Conservation (phyloP, 2,113 vertebrate genomes). For the Archocentrus centrarchus region DNA sequence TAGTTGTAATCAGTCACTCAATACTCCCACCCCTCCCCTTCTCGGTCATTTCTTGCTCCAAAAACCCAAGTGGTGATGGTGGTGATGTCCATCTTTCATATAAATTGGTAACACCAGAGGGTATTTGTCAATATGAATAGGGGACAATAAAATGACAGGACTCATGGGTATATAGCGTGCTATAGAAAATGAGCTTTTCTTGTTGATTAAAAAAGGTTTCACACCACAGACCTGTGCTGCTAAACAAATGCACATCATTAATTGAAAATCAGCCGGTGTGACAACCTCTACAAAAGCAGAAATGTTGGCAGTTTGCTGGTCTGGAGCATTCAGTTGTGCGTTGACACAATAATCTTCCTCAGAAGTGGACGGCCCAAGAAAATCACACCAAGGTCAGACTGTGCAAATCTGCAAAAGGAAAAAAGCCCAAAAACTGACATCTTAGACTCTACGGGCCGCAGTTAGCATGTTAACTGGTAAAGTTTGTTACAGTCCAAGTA, state of each 20-base stretch:
- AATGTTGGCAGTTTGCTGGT: background rate
- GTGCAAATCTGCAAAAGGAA: background rate
- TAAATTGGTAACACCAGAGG: background rate
- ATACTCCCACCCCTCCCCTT: too few relatives aligned
- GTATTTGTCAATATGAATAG: background rate
- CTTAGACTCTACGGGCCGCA: background rate
- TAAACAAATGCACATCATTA: fast-evolving
- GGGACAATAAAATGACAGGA: background rate
- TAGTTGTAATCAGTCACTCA: too few relatives aligned
- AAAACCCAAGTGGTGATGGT: too few relatives aligned
- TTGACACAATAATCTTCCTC: background rate
- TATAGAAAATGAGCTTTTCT: slow-evolving; percentile 8
- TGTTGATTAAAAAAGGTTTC: slow-evolving; percentile 18
- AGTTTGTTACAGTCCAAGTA: background rate
- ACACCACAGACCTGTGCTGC: background rate
- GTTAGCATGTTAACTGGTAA: background rate
- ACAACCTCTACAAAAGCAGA: background rate
- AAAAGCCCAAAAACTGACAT: background rate
- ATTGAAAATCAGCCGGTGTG: background rate
- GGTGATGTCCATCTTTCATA: too few relatives aligned
- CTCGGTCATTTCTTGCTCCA: too few relatives aligned
- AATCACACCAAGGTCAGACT: background rate
- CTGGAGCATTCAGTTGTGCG: background rate
- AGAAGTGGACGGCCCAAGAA: background rate
- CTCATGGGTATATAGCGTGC: background rate